These are phyloP conservation scores for Odontesthes bonariensis DNA, from an alignment of 2,113 vertebrate species.

Conservation along the genomic window DNA sequence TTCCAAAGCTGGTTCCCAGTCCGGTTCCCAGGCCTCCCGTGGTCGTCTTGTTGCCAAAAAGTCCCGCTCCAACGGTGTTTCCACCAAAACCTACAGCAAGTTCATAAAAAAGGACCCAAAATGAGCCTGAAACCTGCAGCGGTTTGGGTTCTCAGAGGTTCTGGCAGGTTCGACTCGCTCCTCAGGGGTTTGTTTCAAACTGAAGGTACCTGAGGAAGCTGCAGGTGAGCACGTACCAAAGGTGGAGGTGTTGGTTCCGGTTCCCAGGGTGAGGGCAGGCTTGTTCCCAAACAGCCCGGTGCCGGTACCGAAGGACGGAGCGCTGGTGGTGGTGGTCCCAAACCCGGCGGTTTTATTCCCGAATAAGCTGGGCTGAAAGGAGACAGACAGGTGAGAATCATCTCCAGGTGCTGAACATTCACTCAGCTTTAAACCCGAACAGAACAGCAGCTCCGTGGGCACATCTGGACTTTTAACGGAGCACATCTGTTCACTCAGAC, in stretches of 20 bases:
- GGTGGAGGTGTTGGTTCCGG: conserved; percentile 83
- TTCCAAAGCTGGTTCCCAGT: conserved; percentile 90
- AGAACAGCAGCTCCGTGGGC: background rate
- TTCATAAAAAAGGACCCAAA: background rate
- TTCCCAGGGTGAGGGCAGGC: conserved; percentile 84
- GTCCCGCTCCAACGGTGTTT: conserved; percentile 84
- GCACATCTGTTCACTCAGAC: no score
- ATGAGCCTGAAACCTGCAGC: background rate
- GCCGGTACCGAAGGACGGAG: conserved; percentile 91
- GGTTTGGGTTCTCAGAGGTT: no score
- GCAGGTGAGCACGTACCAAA: conserved; percentile 77
- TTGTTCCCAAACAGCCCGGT: conserved; percentile 92
- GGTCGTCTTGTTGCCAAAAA: conserved; percentile 92
- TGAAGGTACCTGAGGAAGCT: no score
- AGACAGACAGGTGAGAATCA: no score
- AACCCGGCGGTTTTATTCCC: conserved; percentile 92
- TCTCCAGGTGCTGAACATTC: no score
- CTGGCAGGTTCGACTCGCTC: no score
- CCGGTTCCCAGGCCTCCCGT: conserved; percentile 89
- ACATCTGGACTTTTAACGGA: no score
- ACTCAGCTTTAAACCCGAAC: background rate
- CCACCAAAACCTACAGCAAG: conserved; percentile 87
- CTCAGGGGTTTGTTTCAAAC: no score
- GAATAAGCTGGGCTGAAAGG: conserved; percentile 88
- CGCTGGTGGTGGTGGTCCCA: conserved; percentile 94